Percentiles rank a stretch among this genome's conserved stretches.
Evolutionary conservation across 2,888 invertebrate species (phyloP).

Genomic region (Apodemia zela): DNA sequence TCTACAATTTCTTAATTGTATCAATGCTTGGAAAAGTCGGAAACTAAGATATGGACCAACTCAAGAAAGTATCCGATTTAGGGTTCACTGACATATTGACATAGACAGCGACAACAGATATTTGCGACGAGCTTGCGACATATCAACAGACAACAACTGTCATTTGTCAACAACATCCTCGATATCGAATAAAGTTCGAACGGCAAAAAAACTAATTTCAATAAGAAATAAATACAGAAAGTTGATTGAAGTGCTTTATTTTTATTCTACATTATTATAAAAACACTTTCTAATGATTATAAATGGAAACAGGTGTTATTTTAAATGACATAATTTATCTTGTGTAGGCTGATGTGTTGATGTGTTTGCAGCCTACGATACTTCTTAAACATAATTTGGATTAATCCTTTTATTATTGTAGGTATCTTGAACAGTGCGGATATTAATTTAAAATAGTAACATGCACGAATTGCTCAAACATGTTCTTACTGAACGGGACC

Average conservation of each 20-base stretch:
- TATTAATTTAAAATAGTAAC: slow-evolving; percentile 43
- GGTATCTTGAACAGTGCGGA: slow-evolving; percentile 16
- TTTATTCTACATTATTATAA: background rate
- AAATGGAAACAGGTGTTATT: background rate
- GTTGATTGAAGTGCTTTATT: slow-evolving; percentile 2
- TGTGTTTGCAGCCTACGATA: background rate
- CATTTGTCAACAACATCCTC: background rate
- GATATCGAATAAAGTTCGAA: background rate
- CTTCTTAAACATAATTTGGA: background rate
- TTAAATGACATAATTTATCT: slow-evolving; percentile 25
- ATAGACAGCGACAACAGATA: no score
- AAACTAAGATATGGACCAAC: no score
- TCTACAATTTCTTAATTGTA: no score
- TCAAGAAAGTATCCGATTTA: no score
- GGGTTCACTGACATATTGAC: no score
- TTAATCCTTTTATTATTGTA: slow-evolving; percentile 27
- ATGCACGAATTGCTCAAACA: slow-evolving; percentile 96
- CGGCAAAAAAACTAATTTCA: background rate
- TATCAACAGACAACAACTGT: background rate
- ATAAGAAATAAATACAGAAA: background rate
- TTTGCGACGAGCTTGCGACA: no score
- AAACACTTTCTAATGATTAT: slow-evolving; percentile 1
- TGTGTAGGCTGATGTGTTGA: slow-evolving; percentile 22
- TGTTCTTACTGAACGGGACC: slow-evolving; percentile 93
- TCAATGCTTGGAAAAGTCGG: no score